A percentile compares a stretch with the other conserved stretches of the same genome.
Evolutionary conservation across 2,113 vertebrate genomes (phyloP).

Genomic region (Rhinogobius similis): DNA sequence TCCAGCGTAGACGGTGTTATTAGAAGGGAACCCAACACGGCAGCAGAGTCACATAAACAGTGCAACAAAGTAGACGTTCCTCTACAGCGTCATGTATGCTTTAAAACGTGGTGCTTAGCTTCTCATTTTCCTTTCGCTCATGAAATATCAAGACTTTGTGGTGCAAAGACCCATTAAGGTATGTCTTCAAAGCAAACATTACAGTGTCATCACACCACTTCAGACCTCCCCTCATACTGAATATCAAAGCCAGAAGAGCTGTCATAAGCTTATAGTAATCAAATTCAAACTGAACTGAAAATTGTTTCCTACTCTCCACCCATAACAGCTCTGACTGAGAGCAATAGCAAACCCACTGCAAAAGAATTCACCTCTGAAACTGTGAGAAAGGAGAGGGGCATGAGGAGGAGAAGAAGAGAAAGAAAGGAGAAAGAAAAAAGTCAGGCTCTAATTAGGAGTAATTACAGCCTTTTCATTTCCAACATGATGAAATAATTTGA

Average conservation of each 20-base stretch:
- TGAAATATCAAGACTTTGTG: slow-evolving; percentile 62
- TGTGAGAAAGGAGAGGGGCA: slow-evolving; percentile 72
- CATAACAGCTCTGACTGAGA: slow-evolving; percentile 86
- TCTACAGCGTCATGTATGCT: slow-evolving; percentile 46
- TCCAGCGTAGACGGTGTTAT: slow-evolving; percentile 55
- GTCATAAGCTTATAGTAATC: slow-evolving; percentile 92
- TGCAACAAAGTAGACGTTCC: slow-evolving; percentile 50
- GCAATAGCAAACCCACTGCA: slow-evolving; percentile 88
- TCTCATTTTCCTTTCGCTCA: slow-evolving; percentile 59
- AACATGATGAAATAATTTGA: slow-evolving; percentile 99
- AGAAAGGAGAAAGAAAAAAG: slow-evolving; percentile 78
- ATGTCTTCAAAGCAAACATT: slow-evolving; percentile 77
- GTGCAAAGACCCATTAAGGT: slow-evolving; percentile 62
- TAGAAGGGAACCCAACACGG: slow-evolving; percentile 64
- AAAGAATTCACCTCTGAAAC: slow-evolving; percentile 88
- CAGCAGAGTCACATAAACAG: slow-evolving; percentile 41
- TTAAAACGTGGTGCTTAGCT: slow-evolving; percentile 58
- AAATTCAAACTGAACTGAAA: slow-evolving; percentile 93
- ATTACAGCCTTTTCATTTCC: slow-evolving; percentile 99
- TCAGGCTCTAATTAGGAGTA: slow-evolving; percentile 98
- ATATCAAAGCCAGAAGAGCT: slow-evolving; percentile 86
- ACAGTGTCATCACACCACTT: slow-evolving; percentile 76
- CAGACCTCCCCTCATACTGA: slow-evolving; percentile 74
- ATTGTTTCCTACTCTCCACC: slow-evolving; percentile 92
- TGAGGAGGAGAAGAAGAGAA: slow-evolving; percentile 51